Percentiles rank a stretch among this genome's conserved stretches.
These are phyloP conservation scores for Phyllotis vaccarum DNA, from an alignment of 2,797 vertebrate species.

Conservation along the genomic window DNA sequence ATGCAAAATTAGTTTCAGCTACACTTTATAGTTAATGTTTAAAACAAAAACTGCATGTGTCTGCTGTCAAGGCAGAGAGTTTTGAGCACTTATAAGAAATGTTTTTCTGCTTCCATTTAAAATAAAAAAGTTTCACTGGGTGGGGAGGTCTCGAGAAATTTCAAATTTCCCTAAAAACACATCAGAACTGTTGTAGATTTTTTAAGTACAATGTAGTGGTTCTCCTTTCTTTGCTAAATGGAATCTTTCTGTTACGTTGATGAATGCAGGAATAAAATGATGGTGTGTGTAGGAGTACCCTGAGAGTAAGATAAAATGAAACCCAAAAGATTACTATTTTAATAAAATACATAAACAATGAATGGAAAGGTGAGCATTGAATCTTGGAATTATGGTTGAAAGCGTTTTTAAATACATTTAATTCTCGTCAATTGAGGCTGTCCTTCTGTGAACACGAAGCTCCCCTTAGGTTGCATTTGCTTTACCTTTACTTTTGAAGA, in stretches of 20 bases:
- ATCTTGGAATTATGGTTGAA: constrained; percentile 42
- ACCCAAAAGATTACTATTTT: constrained; percentile 61
- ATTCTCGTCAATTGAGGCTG: constrained; percentile 52
- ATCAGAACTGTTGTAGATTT: neutral
- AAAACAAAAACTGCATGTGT: constrained; percentile 50
- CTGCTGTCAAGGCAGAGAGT: neutral
- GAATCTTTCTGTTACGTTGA: constrained; percentile 46
- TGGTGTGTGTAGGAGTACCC: neutral
- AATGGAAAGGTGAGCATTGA: constrained; percentile 32
- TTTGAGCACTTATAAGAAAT: neutral
- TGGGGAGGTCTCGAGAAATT: constrained; percentile 14
- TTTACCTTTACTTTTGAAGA: constrained; percentile 32
- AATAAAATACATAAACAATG: neutral
- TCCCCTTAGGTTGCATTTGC: neutral
- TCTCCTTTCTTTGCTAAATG: neutral
- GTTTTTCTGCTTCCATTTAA: constrained; percentile 47
- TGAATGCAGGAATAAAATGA: constrained; percentile 53
- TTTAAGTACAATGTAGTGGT: neutral
- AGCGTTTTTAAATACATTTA: constrained; percentile 61
- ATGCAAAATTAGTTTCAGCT: constrained; percentile 52
- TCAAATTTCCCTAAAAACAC: constrained; percentile 27
- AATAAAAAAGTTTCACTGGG: neutral
- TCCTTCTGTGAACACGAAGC: neutral
- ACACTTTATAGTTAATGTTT: constrained; percentile 33
- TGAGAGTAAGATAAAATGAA: constrained; percentile 58